Evolutionary conservation across 2,113 vertebrate species (phyloP).

Genomic region (Odocoileus hemionus): DNA sequence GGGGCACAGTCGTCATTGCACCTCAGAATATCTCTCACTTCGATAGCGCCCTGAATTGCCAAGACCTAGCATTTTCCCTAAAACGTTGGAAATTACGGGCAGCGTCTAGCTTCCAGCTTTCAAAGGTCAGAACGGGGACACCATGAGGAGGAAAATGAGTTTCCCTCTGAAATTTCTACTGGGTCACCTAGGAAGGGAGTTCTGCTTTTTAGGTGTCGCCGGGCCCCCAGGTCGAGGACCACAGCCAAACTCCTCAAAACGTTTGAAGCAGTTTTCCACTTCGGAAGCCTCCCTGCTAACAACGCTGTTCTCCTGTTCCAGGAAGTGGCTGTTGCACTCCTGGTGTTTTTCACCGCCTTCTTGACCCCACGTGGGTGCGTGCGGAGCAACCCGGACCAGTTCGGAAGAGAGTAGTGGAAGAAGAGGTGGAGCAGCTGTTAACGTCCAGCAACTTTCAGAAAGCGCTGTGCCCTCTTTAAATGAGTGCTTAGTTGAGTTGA

Average conservation of each 20-base stretch:
- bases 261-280: background rate
- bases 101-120: background rate
- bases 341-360: background rate
- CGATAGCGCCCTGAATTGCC: rapidly evolving
- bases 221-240: background rate
- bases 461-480: background rate
- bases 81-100: background rate
- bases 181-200: background rate
- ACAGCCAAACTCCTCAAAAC: background rate
- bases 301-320: background rate
- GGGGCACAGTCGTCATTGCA: rapidly evolving
- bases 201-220: background rate
- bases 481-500: background rate
- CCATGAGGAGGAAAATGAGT: background rate
- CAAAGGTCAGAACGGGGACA: background rate
- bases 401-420: background rate
- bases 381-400: background rate
- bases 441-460: background rate
- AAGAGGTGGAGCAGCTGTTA: background rate
- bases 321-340: background rate
- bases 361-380: background rate
- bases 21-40: rapidly evolving
- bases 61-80: background rate
- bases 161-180: background rate
- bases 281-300: background rate